phyloP scores from a whole-genome alignment of 2,888 invertebrate species.

The Synanthedon tipuliformis region DNA sequence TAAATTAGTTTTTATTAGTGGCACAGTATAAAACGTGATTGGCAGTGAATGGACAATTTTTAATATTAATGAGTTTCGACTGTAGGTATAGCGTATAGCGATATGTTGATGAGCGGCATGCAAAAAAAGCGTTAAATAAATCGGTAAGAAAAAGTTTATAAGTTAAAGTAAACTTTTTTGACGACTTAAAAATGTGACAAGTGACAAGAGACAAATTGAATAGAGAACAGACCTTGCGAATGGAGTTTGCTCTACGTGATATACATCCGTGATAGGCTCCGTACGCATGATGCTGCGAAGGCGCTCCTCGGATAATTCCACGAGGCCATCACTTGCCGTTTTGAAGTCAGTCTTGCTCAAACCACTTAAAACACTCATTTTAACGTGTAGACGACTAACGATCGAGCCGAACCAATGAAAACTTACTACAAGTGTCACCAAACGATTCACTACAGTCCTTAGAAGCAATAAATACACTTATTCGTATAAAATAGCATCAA shows the following conservation, averaged over 20 bases:
- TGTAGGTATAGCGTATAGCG: no score
- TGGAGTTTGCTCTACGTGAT: conserved; percentile 85
- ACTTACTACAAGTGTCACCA: conserved; percentile 50
- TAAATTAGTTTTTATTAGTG: neutral
- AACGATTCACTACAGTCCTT: conserved; percentile 64
- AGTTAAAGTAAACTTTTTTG: conserved; percentile 1
- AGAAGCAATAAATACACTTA: conserved; percentile 64
- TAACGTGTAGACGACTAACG: conserved; percentile 14
- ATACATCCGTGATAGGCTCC: conserved; percentile 80
- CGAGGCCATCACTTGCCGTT: conserved; percentile 76
- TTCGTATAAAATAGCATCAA: conserved; percentile 52
- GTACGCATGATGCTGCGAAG: conserved; percentile 76
- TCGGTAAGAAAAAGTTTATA: conserved; percentile 4
- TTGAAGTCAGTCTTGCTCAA: conserved; percentile 69
- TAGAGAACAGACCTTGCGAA: conserved; percentile 80
- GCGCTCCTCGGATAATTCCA: conserved; percentile 77
- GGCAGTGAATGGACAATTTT: neutral
- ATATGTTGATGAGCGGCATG: conserved; percentile 1
- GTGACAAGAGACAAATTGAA: conserved; percentile 5
- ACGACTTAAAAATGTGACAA: conserved; percentile 7
- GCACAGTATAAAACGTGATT: neutral
- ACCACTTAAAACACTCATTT: conserved; percentile 68
- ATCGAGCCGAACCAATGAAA: conserved; percentile 40
- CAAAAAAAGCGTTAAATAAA: conserved; percentile 1
- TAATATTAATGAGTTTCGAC: neutral